phyloP scores from a whole-genome alignment of 2,888 invertebrate genomes.

The Crossocerus cetratus region DNA sequence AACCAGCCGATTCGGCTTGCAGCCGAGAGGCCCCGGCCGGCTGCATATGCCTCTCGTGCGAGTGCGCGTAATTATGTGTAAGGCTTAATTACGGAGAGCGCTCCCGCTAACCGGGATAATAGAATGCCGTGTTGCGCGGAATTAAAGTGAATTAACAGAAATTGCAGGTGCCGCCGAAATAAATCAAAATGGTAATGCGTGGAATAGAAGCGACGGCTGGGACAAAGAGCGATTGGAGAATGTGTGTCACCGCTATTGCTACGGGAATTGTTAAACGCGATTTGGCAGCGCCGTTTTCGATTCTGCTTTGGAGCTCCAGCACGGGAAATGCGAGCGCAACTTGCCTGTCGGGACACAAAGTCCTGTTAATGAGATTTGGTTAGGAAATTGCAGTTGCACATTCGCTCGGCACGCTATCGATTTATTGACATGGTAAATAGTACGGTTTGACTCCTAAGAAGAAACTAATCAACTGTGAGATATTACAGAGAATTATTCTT shows the following conservation, averaged over 20 bases:
- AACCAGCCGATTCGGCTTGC: constrained; percentile 35
- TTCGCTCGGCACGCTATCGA: no score
- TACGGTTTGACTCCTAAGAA: no score
- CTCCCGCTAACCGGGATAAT: constrained; percentile 41
- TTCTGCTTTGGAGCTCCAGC: no score
- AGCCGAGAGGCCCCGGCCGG: constrained; percentile 2
- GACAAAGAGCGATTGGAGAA: background rate
- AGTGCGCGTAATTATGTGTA: constrained; percentile 40
- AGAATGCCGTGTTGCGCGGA: constrained; percentile 37
- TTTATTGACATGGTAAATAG: no score
- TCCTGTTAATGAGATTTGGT: no score
- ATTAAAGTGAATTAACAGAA: constrained; percentile 41
- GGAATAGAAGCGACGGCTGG: background rate
- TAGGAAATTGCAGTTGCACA: no score
- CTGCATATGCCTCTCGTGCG: constrained; percentile 9
- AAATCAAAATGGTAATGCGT: constrained; percentile 30
- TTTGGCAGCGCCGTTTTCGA: background rate
- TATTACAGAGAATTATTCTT: no score
- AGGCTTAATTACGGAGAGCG: constrained; percentile 45
- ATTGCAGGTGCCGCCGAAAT: constrained; percentile 17
- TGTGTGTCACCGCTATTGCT: background rate
- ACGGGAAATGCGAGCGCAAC: no score
- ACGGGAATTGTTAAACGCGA: background rate
- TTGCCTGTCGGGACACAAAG: no score
- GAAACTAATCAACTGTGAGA: no score